phyloP scores from a whole-genome alignment of 2,113 vertebrate species.

The Burhinus oedicnemus region DNA sequence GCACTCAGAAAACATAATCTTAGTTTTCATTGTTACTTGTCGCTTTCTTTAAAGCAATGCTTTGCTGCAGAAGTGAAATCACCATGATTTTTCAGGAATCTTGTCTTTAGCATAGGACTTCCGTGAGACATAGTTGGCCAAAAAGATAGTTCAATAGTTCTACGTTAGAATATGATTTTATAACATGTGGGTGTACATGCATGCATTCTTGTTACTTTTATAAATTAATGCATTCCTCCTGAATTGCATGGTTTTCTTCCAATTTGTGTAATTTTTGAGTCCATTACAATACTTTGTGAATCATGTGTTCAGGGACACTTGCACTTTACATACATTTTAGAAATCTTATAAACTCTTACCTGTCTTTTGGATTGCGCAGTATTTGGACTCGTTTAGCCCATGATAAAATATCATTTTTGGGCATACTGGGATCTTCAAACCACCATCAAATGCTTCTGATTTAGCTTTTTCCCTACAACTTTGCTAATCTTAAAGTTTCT shows the following conservation, averaged over 20 bases:
- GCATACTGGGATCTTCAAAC: not conserved
- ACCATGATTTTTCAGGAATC: not conserved
- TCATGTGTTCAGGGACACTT: not conserved
- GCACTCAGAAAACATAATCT: not conserved
- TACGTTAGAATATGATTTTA: not conserved
- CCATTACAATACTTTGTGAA: not conserved
- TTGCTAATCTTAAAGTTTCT: not conserved
- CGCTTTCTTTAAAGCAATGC: not conserved
- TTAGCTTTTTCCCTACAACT: not conserved
- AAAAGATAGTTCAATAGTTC: not conserved
- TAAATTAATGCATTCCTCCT: not conserved
- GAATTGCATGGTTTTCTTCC: not conserved
- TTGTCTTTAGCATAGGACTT: not conserved
- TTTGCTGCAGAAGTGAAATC: not conserved
- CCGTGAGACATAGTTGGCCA: not conserved
- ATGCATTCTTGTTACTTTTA: not conserved
- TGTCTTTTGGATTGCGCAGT: not conserved
- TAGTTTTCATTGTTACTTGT: not conserved
- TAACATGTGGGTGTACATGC: not conserved
- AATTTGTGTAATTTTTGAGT: not conserved
- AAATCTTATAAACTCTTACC: not conserved
- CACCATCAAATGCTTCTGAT: not conserved
- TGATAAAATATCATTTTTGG: not conserved
- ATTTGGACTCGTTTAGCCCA: not conserved
- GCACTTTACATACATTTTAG: not conserved